These are phyloP conservation scores for Apostichopus japonicus DNA, from an alignment of 35 echinoderm and acorn worm species.

Conservation along the genomic window DNA sequence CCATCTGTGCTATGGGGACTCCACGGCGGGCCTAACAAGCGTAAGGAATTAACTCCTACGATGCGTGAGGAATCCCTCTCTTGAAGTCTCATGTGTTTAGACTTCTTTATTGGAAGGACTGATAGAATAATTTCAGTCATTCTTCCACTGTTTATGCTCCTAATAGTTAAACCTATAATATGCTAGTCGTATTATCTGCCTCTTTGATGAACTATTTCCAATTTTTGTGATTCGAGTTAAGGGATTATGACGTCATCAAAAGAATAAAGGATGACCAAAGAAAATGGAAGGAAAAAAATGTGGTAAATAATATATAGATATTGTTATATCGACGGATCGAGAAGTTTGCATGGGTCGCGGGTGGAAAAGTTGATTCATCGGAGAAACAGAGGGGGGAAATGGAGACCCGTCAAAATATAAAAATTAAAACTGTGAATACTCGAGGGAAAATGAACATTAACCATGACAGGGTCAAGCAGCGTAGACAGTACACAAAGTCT, in stretches of 20 bases:
- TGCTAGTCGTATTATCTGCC: slow-evolving; percentile 40
- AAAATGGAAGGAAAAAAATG: no score
- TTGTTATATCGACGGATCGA: no score
- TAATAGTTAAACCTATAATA: slow-evolving; percentile 56
- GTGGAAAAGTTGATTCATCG: no score
- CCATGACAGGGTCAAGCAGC: no score
- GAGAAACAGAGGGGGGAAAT: no score
- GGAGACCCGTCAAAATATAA: no score
- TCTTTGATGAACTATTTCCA: slow-evolving; percentile 40
- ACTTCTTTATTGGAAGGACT: slow-evolving; percentile 45
- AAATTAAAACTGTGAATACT: no score
- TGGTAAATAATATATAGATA: no score
- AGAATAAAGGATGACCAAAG: no score
- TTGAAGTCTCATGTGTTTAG: slow-evolving; percentile 12
- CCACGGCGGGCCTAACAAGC: slow-evolving; percentile 48
- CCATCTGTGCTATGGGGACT: slow-evolving; percentile 49
- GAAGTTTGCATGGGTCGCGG: no score
- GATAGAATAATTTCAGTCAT: slow-evolving; percentile 43
- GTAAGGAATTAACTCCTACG: neutral
- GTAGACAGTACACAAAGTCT: no score
- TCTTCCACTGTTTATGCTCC: slow-evolving; percentile 49
- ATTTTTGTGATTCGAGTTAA: slow-evolving; percentile 2
- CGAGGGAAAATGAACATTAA: no score
- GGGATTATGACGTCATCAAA: slow-evolving; percentile 8
- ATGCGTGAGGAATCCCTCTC: neutral